phyloP scores from a whole-genome alignment of 2,888 invertebrate species.

The Xanthorhoe spadicearia region DNA sequence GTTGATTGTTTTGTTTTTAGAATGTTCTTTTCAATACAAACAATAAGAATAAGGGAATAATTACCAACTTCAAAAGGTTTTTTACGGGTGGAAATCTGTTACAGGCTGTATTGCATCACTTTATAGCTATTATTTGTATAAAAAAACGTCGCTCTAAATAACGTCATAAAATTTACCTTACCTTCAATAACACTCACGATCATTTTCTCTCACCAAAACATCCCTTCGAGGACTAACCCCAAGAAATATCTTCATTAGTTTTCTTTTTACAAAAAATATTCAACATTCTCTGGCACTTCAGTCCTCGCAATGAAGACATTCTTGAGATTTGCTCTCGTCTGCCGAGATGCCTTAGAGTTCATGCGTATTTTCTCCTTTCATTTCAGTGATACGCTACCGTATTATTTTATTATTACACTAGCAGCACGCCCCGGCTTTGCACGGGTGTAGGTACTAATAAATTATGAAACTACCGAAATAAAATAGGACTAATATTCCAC shows the following conservation, averaged over 20 bases:
- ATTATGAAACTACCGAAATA: too few species aligned
- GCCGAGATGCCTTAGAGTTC: constrained; percentile 6
- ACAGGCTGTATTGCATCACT: too few species aligned
- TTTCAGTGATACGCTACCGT: constrained; percentile 24
- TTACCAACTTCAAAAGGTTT: too few species aligned
- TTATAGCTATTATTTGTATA: too few species aligned
- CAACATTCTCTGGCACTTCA: constrained; percentile 13
- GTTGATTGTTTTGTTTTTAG: neutral
- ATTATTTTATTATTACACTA: neutral
- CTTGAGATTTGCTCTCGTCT: constrained; percentile 13
- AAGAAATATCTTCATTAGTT: neutral
- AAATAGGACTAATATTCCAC: too few species aligned
- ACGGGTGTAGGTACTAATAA: too few species aligned
- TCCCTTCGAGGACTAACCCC: neutral
- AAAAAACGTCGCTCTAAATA: too few species aligned
- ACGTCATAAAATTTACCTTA: too few species aligned
- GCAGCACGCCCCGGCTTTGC: too few species aligned
- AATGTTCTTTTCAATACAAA: neutral
- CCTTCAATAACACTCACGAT: too few species aligned
- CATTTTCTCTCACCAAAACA: neutral
- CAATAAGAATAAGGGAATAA: too few species aligned
- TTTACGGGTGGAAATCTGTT: too few species aligned
- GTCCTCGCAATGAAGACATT: constrained; percentile 23
- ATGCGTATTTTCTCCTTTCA: constrained; percentile 32
- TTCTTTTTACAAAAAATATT: neutral